Conservation (phyloP, 2,888 invertebrate species). For the Chelonus formosanus region DNA sequence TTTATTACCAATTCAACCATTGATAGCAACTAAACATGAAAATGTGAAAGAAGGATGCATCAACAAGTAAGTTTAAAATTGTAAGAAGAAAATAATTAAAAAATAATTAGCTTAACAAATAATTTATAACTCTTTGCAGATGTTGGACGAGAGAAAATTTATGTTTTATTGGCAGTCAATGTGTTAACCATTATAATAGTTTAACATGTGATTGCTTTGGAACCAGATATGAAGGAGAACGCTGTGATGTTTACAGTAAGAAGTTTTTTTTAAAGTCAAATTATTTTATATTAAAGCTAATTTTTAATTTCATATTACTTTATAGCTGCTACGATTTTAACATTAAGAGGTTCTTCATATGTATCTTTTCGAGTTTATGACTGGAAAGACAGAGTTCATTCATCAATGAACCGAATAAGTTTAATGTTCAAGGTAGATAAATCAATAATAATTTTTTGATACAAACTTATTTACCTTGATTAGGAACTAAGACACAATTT, state of each 20-base stretch:
- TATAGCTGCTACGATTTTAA: conserved; percentile 85
- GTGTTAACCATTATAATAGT: conserved; percentile 91
- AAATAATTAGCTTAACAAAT: background rate
- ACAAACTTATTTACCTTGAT: no score
- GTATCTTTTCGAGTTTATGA: conserved; percentile 92
- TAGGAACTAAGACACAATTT: no score
- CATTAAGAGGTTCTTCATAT: conserved; percentile 89
- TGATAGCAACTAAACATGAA: conserved; percentile 88
- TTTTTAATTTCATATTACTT: conserved; percentile 39
- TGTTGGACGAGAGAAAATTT: conserved; percentile 83
- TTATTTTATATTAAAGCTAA: background rate
- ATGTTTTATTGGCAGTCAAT: conserved; percentile 87
- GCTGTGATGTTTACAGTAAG: conserved; percentile 91
- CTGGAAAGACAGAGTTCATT: conserved; percentile 91
- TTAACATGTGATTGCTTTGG: conserved; percentile 94
- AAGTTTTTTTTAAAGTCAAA: conserved; percentile 44
- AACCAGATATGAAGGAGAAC: conserved; percentile 89
- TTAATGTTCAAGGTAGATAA: conserved; percentile 81
- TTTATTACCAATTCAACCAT: conserved; percentile 80
- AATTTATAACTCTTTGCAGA: conserved; percentile 50
- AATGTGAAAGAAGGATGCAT: conserved; percentile 90
- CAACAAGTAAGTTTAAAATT: conserved; percentile 69
- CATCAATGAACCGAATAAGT: conserved; percentile 86
- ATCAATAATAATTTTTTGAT: no score
- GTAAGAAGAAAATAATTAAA: background rate